phyloP scores from a whole-genome alignment of 35 echinoderm and acorn worm species.

The Anneissia japonica region DNA sequence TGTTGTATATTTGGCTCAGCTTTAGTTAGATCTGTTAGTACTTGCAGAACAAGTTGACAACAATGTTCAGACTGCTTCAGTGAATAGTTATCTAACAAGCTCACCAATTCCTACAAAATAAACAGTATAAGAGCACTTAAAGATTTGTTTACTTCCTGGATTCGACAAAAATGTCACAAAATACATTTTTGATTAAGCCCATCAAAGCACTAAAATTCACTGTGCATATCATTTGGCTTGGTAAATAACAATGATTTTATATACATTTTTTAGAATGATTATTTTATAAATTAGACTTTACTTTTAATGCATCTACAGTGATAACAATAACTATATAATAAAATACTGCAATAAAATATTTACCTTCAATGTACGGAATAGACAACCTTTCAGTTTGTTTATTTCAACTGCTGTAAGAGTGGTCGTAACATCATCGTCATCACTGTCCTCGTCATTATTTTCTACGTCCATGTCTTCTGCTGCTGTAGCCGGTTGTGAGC shows the following conservation, averaged over 20 bases:
- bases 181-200: too few species aligned
- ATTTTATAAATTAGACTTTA: too few species aligned
- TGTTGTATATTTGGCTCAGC: slow-evolving; percentile 3
- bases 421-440: slow-evolving; percentile 43
- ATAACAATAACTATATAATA: too few species aligned
- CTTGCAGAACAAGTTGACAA: slow-evolving; percentile 40
- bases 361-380: slow-evolving; percentile 57
- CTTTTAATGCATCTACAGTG: too few species aligned
- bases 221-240: too few species aligned
- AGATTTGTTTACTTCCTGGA: too few species aligned
- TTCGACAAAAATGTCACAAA: too few species aligned
- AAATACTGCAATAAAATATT: too few species aligned
- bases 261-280: too few species aligned
- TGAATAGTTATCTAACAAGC: slow-evolving; percentile 44
- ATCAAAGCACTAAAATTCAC: too few species aligned
- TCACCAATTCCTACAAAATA: slow-evolving; percentile 58
- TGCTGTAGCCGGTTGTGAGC: neutral
- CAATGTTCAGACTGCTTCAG: slow-evolving; percentile 73
- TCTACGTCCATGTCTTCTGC: slow-evolving; percentile 29
- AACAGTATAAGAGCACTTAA: too few species aligned
- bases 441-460: slow-evolving; percentile 64
- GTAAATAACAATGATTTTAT: too few species aligned
- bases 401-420: slow-evolving; percentile 55
- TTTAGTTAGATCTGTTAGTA: slow-evolving; percentile 58
- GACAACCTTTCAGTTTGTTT: slow-evolving; percentile 24